These are phyloP conservation scores for Neomorphus geoffroyi DNA, from an alignment of 2,797 vertebrate species.

Conservation along the genomic window DNA sequence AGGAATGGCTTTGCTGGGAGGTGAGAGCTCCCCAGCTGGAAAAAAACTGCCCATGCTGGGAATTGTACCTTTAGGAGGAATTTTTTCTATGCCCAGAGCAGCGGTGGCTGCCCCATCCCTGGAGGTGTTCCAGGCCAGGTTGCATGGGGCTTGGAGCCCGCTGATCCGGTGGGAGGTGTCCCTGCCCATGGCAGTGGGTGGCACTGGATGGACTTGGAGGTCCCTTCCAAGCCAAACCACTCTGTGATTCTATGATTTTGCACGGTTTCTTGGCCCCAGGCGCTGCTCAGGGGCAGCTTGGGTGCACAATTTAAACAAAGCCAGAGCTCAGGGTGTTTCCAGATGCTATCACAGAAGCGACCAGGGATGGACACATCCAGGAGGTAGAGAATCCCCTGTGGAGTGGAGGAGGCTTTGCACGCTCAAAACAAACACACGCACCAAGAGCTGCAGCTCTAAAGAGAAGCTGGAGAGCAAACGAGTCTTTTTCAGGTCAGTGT, in stretches of 20 bases:
- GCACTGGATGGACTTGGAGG: too few species aligned
- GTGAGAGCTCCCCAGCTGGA: neutral
- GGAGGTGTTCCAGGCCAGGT: too few species aligned
- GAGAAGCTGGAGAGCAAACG: neutral
- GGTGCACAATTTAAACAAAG: neutral
- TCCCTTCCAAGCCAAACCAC: too few species aligned
- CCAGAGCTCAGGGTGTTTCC: neutral
- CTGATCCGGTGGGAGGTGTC: too few species aligned
- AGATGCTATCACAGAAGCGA: rapidly evolving
- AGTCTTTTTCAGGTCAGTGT: neutral
- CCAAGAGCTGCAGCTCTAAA: neutral
- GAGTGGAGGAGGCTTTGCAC: neutral
- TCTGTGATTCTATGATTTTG: neutral
- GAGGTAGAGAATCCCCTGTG: rapidly evolving
- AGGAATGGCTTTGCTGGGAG: neutral
- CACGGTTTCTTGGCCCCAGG: neutral
- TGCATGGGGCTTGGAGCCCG: too few species aligned
- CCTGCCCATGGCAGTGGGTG: too few species aligned
- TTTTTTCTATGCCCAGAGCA: neutral
- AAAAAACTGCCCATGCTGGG: neutral
- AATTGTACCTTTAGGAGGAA: neutral
- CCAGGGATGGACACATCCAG: neutral
- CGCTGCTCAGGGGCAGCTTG: neutral
- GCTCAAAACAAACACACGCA: rapidly evolving
- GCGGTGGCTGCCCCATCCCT: too few species aligned